These are phyloP conservation scores for Muscidifurax raptorellus DNA, from an alignment of 1,140 invertebrate genomes.

Conservation along the genomic window DNA sequence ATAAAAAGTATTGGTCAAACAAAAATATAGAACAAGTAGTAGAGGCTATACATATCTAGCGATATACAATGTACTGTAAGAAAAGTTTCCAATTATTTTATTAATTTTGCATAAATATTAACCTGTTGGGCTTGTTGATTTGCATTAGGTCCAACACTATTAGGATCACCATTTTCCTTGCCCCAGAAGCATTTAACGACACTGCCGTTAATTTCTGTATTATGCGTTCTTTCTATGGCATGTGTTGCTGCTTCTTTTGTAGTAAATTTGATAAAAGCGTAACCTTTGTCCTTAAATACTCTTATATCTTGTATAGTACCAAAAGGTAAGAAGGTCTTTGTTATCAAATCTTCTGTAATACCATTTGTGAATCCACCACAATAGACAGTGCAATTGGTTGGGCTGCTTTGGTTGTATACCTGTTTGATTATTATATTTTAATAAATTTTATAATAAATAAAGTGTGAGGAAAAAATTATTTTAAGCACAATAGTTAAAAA, in stretches of 20 bases:
- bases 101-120: constrained; percentile 35
- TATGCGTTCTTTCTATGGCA: constrained; percentile 97
- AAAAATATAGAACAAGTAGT: neutral
- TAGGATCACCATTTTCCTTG: constrained; percentile 91
- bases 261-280: constrained; percentile 99
- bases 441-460: neutral
- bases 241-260: constrained; percentile 97
- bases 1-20: neutral
- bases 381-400: constrained; percentile 99
- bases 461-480: neutral
- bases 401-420: constrained; percentile 97
- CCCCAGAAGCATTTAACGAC: constrained; percentile 99
- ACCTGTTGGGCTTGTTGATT: constrained; percentile 78
- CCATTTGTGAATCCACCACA: constrained; percentile 97
- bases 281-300: constrained; percentile 99
- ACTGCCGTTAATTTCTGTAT: constrained; percentile 96
- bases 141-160: constrained; percentile 77
- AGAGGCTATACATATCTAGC: neutral
- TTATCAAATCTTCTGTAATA: constrained; percentile 96
- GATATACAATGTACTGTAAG: neutral
- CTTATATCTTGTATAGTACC: constrained; percentile 97
- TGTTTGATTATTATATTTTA: constrained; percentile 62
- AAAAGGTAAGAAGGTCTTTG: constrained; percentile 95
- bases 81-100: neutral
- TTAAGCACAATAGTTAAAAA: constrained; percentile 25